phyloP scores from a whole-genome alignment of 2,797 vertebrate species.

The Manis crassicaudata region DNA sequence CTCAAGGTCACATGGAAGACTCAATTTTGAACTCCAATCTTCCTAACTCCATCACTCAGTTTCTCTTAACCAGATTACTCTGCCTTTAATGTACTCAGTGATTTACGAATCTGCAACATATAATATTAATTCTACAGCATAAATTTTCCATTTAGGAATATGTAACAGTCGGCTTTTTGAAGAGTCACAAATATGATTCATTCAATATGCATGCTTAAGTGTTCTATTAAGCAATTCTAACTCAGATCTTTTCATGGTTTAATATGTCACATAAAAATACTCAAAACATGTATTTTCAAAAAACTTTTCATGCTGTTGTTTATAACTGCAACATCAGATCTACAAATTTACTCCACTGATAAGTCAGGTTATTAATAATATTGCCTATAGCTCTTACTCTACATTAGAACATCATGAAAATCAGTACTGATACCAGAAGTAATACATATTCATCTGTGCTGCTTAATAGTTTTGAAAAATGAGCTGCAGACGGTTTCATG shows the following conservation, averaged over 20 bases:
- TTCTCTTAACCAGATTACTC: background rate
- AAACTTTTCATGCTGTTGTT: slow-evolving; percentile 53
- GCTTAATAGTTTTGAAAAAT: slow-evolving; percentile 70
- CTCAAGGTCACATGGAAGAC: background rate
- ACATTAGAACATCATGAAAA: slow-evolving; percentile 50
- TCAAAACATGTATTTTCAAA: slow-evolving; percentile 61
- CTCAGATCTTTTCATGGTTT: slow-evolving; percentile 55
- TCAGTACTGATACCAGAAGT: slow-evolving; percentile 32
- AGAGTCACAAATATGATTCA: slow-evolving; percentile 62
- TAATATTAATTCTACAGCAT: background rate
- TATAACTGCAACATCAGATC: slow-evolving; percentile 51
- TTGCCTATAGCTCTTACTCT: slow-evolving; percentile 67
- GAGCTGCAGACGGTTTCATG: slow-evolving; percentile 73
- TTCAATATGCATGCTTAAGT: slow-evolving; percentile 60
- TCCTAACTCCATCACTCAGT: background rate
- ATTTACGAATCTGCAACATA: slow-evolving; percentile 47
- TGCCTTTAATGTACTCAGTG: slow-evolving; percentile 20
- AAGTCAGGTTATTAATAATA: slow-evolving; percentile 72
- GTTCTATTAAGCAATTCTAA: slow-evolving; percentile 63
- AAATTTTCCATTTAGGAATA: slow-evolving; percentile 54
- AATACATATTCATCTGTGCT: slow-evolving; percentile 71
- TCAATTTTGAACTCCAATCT: background rate
- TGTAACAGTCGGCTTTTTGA: slow-evolving; percentile 58
- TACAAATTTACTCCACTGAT: slow-evolving; percentile 56
- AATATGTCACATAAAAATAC: slow-evolving; percentile 64